These are phyloP conservation scores for Terrapene triunguis DNA, from an alignment of 2,113 vertebrate species.

Conservation along the genomic window DNA sequence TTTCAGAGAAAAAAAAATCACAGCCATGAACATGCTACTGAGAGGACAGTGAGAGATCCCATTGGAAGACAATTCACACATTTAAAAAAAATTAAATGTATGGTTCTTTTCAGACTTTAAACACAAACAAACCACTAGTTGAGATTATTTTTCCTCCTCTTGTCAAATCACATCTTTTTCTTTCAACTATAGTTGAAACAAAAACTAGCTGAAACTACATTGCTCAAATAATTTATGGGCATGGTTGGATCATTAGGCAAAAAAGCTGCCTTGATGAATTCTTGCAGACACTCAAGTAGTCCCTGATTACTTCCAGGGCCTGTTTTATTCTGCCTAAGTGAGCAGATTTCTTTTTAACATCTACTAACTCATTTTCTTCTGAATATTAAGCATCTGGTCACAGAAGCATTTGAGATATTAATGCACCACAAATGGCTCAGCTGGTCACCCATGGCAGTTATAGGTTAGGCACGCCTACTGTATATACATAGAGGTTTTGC, in stretches of 20 bases:
- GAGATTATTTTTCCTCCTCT: neutral
- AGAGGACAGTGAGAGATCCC: neutral
- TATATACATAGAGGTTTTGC: neutral
- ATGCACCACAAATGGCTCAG: slow-evolving; percentile 24
- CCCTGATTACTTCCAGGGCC: slow-evolving; percentile 57
- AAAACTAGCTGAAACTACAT: slow-evolving; percentile 34
- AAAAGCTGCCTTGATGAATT: slow-evolving; percentile 68
- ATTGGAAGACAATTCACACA: neutral
- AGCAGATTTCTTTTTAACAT: slow-evolving; percentile 16
- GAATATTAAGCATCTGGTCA: slow-evolving; percentile 68
- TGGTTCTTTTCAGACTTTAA: neutral
- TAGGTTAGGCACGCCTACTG: neutral
- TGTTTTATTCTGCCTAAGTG: slow-evolving; percentile 63
- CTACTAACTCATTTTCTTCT: slow-evolving; percentile 25
- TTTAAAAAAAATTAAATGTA: neutral
- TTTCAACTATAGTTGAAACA: slow-evolving; percentile 15
- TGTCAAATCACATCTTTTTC: neutral
- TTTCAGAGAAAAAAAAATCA: neutral
- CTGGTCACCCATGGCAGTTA: slow-evolving; percentile 45
- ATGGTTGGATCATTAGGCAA: slow-evolving; percentile 56
- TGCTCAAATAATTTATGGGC: slow-evolving; percentile 43
- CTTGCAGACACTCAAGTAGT: slow-evolving; percentile 55
- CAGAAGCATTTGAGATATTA: slow-evolving; percentile 40
- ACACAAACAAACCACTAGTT: neutral
- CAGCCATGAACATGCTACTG: neutral